Evolutionary conservation across 92 coral and sea anemone genomes (phyloP).

Genomic region (Phenganax stokvisi): DNA sequence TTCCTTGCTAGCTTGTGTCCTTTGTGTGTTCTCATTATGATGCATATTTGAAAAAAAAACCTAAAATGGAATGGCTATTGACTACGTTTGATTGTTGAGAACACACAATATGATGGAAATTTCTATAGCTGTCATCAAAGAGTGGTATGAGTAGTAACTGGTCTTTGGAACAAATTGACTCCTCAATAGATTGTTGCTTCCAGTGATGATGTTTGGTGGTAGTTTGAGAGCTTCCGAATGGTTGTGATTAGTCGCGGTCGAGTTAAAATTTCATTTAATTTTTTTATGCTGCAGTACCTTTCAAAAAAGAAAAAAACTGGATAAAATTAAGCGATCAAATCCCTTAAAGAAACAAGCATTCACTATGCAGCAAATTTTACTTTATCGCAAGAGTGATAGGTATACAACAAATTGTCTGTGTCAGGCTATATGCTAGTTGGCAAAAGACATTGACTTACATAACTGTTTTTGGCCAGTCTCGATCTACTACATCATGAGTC

Average conservation of each 20-base stretch:
- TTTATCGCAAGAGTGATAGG: too few relatives aligned
- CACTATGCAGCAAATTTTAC: too few relatives aligned
- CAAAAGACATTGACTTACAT: neutral
- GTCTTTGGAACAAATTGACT: constrained; percentile 38
- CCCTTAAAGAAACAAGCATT: neutral
- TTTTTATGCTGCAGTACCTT: constrained; percentile 46
- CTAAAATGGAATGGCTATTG: neutral
- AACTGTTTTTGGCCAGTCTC: constrained; percentile 32
- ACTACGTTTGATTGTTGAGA: neutral
- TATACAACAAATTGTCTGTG: too few relatives aligned
- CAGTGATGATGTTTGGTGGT: constrained; percentile 43
- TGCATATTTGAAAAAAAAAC: neutral
- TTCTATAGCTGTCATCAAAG: constrained; percentile 34
- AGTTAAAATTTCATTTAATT: constrained; percentile 33
- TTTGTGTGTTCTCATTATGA: neutral
- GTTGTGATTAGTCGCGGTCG: constrained; percentile 39
- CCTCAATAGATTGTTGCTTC: constrained; percentile 36
- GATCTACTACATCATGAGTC: constrained; percentile 12
- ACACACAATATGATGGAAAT: neutral
- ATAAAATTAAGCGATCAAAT: neutral
- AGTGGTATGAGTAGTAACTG: constrained; percentile 43
- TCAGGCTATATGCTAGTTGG: neutral
- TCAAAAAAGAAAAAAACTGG: neutral
- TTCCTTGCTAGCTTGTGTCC: constrained; percentile 13
- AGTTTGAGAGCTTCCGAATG: constrained; percentile 29